phyloP scores from a whole-genome alignment of 2,888 invertebrate genomes.

The Stictocephala bisonia region DNA sequence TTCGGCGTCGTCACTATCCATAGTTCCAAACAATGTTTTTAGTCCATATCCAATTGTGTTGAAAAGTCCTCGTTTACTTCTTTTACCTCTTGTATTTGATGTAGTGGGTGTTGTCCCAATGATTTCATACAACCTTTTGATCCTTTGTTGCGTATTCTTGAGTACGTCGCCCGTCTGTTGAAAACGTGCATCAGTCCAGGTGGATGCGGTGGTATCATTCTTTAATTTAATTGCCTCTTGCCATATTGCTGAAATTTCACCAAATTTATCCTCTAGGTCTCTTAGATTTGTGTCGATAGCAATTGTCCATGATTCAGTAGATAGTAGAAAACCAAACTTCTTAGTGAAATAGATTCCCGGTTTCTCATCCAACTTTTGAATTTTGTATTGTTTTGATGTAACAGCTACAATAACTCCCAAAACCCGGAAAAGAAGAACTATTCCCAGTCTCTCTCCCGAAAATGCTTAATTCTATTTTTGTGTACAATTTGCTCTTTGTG shows the following conservation, averaged over 20 bases:
- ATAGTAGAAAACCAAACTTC: not conserved
- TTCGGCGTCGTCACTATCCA: slow-evolving; percentile 26
- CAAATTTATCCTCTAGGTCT: not conserved
- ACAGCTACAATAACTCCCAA: not conserved
- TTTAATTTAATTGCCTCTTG: not conserved
- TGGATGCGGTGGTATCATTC: not conserved
- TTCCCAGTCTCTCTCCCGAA: slow-evolving; percentile 2
- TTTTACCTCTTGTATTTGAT: no score
- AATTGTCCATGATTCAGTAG: slow-evolving; percentile 14
- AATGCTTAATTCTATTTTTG: slow-evolving; percentile 16
- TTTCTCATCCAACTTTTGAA: not conserved
- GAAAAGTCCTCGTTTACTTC: slow-evolving; percentile 3
- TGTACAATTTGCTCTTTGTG: not conserved
- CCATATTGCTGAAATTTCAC: not conserved
- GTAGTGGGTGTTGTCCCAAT: not conserved
- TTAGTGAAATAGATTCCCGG: slow-evolving; percentile 19
- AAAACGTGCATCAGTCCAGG: not conserved
- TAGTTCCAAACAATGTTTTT: slow-evolving; percentile 14
- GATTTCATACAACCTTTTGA: not conserved
- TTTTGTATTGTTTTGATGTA: not conserved
- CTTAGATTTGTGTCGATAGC: not conserved
- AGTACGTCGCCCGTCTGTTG: not conserved
- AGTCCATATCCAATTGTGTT: not conserved
- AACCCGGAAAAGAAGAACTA: not conserved
- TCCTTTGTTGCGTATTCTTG: not conserved